Base-by-base conservation (phyloP, 2,797 vertebrate genomes). In the Tokudaia muenninki region DNA sequence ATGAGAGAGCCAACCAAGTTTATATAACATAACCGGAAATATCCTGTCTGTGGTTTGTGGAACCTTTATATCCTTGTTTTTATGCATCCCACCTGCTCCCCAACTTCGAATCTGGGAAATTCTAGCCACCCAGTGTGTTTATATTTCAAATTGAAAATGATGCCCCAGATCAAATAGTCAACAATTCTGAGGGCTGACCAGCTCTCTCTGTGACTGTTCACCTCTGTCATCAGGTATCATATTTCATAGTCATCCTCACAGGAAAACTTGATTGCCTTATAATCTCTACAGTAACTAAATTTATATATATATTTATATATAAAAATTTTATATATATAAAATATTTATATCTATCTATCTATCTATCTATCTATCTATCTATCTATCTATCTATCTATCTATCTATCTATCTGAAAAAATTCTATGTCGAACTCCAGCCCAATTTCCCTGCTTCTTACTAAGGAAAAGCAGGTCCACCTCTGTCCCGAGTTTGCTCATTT, bases 1-100 rank as follows among this genome's bases (percentile, higher is more conserved):
- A 63, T 59, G 79, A 37, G 67, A 94, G 74, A 90, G 77, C 63
- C 37, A 50, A 93, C 61, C 79, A 52, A 26, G 52, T 94, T 97
- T 96, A 87, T 92, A 7, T 96, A 94, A 91, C 52, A 13, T 84
- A 82, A 86, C 70, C 47, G 67, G 65, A 70, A 84, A 13, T 24
- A 29, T 21, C 75, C 52, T 90, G 29, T 57, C 79, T 72, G 55
- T 61, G 86, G 65, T 94, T 94, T 77, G 75, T 65, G 57, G 79
- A 59, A 78, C 65, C 7, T 87, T 94, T 88, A 21, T 84, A 21
- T 84, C 37, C 41, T 92, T 4, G 14, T 41, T 79, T 81, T 34
- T 1, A 0, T 61, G 17, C 7, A 0, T 67, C 72, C 44, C 26
- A 29, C 37, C 26, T 57, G 26, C 26, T 1, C 3, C 26, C 74